These are phyloP conservation scores for Scomber japonicus DNA, from an alignment of 2,113 vertebrate species.

Conservation along the genomic window DNA sequence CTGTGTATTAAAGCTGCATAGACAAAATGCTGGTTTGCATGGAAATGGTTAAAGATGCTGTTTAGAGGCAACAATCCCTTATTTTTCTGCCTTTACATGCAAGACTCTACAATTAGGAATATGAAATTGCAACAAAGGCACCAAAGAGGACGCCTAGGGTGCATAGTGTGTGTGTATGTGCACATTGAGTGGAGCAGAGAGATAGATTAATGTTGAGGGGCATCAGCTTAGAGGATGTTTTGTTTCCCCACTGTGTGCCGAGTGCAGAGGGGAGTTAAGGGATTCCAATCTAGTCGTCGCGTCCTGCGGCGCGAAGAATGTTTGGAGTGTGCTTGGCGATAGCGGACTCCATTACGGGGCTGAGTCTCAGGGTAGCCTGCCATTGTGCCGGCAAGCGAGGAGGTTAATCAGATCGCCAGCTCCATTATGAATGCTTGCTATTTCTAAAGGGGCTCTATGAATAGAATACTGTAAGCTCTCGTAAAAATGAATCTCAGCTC, in stretches of 20 bases:
- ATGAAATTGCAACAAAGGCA: constrained; percentile 71
- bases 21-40: neutral
- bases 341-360: constrained; percentile 81
- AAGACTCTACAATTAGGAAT: constrained; percentile 65
- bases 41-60: constrained; percentile 18
- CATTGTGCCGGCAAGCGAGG: constrained; percentile 79
- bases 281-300: constrained; percentile 80
- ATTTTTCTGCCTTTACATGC: constrained; percentile 39
- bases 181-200: constrained; percentile 60
- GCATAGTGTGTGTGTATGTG: constrained; percentile 24
- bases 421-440: constrained; percentile 80
- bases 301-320: constrained; percentile 79
- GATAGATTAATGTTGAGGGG: constrained; percentile 81
- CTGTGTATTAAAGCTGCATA: constrained; percentile 1
- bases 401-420: constrained; percentile 85
- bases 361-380: constrained; percentile 81
- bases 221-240: constrained; percentile 80
- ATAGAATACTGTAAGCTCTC: constrained; percentile 80
- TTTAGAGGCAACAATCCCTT: constrained; percentile 32
- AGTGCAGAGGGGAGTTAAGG: constrained; percentile 80
- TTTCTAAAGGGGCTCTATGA: constrained; percentile 81
- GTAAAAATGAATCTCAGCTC: constrained; percentile 72
- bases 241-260: constrained; percentile 78
- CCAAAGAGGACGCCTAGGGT: constrained; percentile 57
- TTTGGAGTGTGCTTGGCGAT: constrained; percentile 79